These are phyloP conservation scores for Pomacea canaliculata DNA, from an alignment of 2,888 invertebrate species.

Conservation along the genomic window DNA sequence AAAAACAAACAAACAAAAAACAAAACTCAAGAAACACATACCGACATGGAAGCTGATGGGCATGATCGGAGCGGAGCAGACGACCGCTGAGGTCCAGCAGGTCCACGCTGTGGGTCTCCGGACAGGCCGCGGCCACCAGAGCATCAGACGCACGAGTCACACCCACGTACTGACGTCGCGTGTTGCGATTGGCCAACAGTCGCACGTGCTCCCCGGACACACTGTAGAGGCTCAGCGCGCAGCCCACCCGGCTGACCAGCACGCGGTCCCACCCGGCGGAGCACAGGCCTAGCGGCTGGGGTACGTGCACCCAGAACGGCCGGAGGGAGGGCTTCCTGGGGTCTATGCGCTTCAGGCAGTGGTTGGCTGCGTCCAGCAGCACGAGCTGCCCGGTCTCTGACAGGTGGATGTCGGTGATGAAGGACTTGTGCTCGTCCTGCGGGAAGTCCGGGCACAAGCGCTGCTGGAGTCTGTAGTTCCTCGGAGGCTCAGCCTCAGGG, in stretches of 20 bases:
- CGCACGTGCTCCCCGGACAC: background rate
- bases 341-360: conserved; percentile 16
- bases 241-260: conserved; percentile 10
- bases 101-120: conserved; percentile 11
- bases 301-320: background rate
- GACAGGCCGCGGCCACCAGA: conserved; percentile 19
- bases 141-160: conserved; percentile 16
- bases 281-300: conserved; percentile 11
- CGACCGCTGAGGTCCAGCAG: conserved; percentile 17
- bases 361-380: conserved; percentile 16
- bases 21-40: background rate
- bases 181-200: background rate
- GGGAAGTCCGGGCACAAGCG: conserved; percentile 9
- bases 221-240: conserved; percentile 1
- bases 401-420: conserved; percentile 15
- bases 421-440: conserved; percentile 1
- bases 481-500: background rate
- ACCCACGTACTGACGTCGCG: conserved; percentile 21
- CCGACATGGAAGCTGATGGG: conserved; percentile 15
- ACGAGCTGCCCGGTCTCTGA: conserved; percentile 15
- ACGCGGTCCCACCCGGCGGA: conserved; percentile 17
- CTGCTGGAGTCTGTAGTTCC: conserved; percentile 5
- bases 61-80: background rate
- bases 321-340: background rate
- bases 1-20: too few relatives aligned